Evolutionary conservation across 1,140 invertebrate genomes (phyloP), one percentile per base, ranked within the genome.

Genomic region (Neuroterus valhalla): DNA sequence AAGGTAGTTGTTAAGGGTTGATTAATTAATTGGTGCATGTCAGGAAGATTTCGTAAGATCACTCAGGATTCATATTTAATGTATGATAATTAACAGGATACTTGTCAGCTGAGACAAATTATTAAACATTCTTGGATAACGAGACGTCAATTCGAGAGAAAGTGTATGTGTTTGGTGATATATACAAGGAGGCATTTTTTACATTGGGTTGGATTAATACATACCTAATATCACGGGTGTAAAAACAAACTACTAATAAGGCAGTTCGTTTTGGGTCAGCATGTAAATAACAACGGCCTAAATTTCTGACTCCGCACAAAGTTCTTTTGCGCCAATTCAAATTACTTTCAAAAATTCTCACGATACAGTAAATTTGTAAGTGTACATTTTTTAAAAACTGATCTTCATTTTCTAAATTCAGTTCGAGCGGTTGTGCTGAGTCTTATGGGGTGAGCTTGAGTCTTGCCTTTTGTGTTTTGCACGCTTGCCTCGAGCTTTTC

Each of bases 281-380:
- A 89, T 89, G 88, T 89, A 88, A 87, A 89, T 89, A 88, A 88
- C 85, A 86, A 86, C 73, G 78, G 84, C 83, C 78, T 83, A 79
- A 77, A 81, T 74, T 14, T 76, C 70, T 81, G 78, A 87, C 78
- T 86, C 77, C 81, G 79, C 81, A 79, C 70, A 79, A 72, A 14
- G 21, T 62, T 62, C 3, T 14, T 52, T 52, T 19, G n/a, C 17
- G 15, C 52, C 0, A n/a, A 70, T 10, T 19, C 2, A n/a, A 50
- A 50, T 10, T 0, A 50, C 6, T 6, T 19, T n/a, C 1, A 38
- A 2, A 42, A 66, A 42, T 43, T 17, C 14, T 67, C 42, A 2
- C 43, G 17, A 42, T 67, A 17, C 1, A 6, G 15, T 6, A 14
- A n/a, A 31, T 38, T 66, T 2, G 15, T 31, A 23, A 72, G 31